Base-by-base conservation (phyloP, 2,797 vertebrate species). In the Selene dorsalis region DNA sequence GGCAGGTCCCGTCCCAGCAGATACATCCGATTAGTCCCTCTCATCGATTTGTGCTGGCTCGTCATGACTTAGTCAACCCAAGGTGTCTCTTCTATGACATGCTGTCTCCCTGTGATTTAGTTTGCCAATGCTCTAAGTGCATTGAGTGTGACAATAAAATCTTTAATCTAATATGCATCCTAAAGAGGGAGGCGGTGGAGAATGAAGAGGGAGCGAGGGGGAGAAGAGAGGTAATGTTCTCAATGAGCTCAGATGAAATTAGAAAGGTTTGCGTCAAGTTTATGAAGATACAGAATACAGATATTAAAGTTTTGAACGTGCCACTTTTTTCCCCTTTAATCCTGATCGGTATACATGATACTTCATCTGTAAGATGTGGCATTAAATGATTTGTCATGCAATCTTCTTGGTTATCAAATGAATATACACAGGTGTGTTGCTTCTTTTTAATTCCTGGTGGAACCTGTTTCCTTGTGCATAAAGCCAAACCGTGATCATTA, bases 11-110 rank as follows among this genome's bases (percentile, higher is more conserved):
- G 84, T 93, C 90, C 86, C 91, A 86, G 88, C 88, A 94, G 92
- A 95, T 93, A 90, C 90, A 93, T 95, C 94, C 88, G 93, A 95
- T 95, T 95, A 95, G 93, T 91, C 87, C 90, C 83, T 81, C 82
- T 88, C 89, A 94, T 94, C 86, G 93, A 94, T 94, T 91, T 89
- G 86, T 88, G 91, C 90, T 86, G 83, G 81, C 89, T 92, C 90
- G 87, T 94, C 90, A 90, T 89, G 90, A 91, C 92, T 93, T 91
- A 85, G 87, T 92, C 91, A 92, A 93, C 84, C 89, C 92, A 93
- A 92, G 91, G 93, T 92, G 93, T 94, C 92, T 93, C 91, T 90
- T 91, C 91, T 90, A 84, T 89, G 91, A 93, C 92, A 92, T 86
- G 87, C 87, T 85, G 89, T 90, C 90, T 90, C 83, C 72, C 86